Evolutionary conservation across 2,888 invertebrate genomes (phyloP).

Genomic region (Oligia fasciuncula): DNA sequence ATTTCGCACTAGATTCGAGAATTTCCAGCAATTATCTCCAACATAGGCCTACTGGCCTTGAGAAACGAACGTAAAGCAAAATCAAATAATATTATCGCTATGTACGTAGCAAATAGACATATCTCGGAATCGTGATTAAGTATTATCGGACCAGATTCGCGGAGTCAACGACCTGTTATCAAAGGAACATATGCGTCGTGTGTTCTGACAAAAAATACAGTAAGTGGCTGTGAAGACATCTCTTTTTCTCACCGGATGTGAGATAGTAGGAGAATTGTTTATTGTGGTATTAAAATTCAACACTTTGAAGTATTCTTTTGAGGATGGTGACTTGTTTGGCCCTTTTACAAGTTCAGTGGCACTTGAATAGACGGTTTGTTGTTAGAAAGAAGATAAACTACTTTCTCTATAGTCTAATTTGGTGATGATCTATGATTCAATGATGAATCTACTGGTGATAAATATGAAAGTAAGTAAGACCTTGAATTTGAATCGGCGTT

Average conservation of each 20-base stretch:
- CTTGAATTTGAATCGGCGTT: background rate
- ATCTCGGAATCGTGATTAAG: slow-evolving; percentile 64
- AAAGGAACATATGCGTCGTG: slow-evolving; percentile 36
- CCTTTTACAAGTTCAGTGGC: slow-evolving; percentile 50
- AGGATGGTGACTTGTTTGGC: slow-evolving; percentile 15
- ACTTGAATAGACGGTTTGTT: slow-evolving; percentile 3
- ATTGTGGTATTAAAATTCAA: slow-evolving; percentile 61
- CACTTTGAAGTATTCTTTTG: slow-evolving; percentile 44
- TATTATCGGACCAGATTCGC: slow-evolving; percentile 64
- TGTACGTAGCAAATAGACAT: slow-evolving; percentile 54
- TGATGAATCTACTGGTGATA: background rate
- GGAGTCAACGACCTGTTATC: slow-evolving; percentile 69
- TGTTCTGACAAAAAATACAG: slow-evolving; percentile 55
- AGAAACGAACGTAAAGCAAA: slow-evolving; percentile 43
- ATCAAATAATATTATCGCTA: slow-evolving; percentile 49
- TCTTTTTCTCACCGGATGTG: slow-evolving; percentile 66
- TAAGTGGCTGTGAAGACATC: slow-evolving; percentile 55
- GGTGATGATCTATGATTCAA: background rate
- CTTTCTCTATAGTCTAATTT: background rate
- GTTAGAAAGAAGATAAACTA: slow-evolving; percentile 12
- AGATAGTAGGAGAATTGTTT: slow-evolving; percentile 66
- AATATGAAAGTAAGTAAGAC: background rate
- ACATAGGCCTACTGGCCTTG: slow-evolving; percentile 45
- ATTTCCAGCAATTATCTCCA: slow-evolving; percentile 23
- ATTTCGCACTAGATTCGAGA: slow-evolving; percentile 19